A percentile compares a stretch with the other conserved stretches of the same genome.
Evolutionary conservation across 2,888 invertebrate species (phyloP).

Genomic region (Acanthosoma haemorrhoidale): DNA sequence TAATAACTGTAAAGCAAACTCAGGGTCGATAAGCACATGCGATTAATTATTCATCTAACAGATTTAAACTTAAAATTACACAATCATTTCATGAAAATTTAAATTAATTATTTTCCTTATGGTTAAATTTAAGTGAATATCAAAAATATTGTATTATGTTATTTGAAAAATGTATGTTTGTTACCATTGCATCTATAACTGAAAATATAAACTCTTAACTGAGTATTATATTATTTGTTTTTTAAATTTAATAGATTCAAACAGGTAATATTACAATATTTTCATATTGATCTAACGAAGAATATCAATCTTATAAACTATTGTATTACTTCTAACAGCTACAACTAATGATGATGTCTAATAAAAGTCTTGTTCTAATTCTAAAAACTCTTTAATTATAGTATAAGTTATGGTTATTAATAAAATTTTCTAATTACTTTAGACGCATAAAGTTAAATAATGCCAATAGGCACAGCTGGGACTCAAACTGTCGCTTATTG

Average conservation of each 20-base stretch:
- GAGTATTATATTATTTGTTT: not conserved
- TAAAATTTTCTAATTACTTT: conserved; percentile 5
- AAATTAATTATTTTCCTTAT: not conserved
- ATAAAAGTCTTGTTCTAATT: conserved; percentile 3
- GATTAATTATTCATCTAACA: too few relatives aligned
- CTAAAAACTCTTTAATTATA: conserved; percentile 5
- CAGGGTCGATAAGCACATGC: too few relatives aligned
- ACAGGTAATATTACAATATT: conserved; percentile 5
- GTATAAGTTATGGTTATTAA: not conserved
- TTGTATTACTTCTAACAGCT: not conserved
- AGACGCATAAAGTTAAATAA: conserved; percentile 13
- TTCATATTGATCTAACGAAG: not conserved
- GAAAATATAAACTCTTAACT: not conserved
- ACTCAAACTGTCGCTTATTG: conserved; percentile 36
- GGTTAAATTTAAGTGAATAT: not conserved
- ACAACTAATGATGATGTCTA: conserved; percentile 5
- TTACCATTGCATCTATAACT: conserved; percentile 12
- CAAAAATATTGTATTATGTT: not conserved
- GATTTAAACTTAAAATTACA: too few relatives aligned
- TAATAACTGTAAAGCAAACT: too few relatives aligned
- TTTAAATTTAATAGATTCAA: not conserved
- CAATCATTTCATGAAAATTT: not conserved
- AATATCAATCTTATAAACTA: not conserved
- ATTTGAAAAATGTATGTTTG: not conserved
- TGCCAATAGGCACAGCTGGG: conserved; percentile 36